phyloP scores from a whole-genome alignment of 2,113 vertebrate genomes.

The Corvus cornix region DNA sequence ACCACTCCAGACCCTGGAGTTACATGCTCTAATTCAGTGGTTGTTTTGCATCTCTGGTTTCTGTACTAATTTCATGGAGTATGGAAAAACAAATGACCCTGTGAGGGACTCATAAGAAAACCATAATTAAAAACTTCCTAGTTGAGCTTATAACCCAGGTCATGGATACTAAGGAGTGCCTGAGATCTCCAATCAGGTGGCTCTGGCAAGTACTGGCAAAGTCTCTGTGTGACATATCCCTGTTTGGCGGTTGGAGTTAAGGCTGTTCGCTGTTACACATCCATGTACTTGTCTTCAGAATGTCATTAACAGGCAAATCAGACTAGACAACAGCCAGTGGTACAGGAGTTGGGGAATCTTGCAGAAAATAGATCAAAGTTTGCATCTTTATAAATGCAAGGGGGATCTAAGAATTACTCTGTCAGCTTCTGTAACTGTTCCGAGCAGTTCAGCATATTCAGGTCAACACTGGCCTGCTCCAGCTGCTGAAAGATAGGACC shows the following conservation, averaged over 20 bases:
- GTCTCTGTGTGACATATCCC: neutral
- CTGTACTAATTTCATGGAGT: neutral
- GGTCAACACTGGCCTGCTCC: neutral
- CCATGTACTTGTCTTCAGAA: neutral
- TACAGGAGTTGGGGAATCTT: neutral
- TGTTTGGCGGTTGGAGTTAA: neutral
- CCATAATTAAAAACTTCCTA: neutral
- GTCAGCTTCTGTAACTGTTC: neutral
- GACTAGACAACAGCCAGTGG: neutral
- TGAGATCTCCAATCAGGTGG: neutral
- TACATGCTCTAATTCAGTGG: neutral
- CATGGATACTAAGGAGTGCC: neutral
- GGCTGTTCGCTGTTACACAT: fast-evolving
- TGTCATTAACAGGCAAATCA: neutral
- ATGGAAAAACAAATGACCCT: neutral
- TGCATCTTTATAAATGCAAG: neutral
- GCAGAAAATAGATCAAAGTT: neutral
- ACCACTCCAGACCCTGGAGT: neutral
- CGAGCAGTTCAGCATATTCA: neutral
- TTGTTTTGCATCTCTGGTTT: neutral
- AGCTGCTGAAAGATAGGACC: neutral
- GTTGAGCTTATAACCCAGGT: neutral
- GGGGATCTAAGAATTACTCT: neutral
- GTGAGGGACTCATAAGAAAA: neutral
- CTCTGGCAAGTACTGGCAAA: neutral